phyloP scores from a whole-genome alignment of 2,888 invertebrate species.

The Drosophila paracracens region DNA sequence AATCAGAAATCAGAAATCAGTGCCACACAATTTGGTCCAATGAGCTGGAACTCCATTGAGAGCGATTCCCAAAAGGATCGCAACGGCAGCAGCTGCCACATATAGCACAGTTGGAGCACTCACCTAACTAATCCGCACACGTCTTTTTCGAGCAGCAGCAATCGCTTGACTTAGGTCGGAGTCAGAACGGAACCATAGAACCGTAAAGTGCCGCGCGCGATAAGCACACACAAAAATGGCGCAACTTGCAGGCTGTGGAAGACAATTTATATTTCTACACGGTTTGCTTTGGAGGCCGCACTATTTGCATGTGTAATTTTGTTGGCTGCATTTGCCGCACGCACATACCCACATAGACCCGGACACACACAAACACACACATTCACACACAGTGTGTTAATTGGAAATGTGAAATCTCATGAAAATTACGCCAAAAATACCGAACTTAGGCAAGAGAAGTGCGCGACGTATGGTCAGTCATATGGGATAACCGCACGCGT shows the following conservation, averaged over 20 bases:
- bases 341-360: background rate
- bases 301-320: slow-evolving; percentile 65
- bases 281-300: slow-evolving; percentile 8
- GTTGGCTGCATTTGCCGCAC: slow-evolving; percentile 6
- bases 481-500: slow-evolving; percentile 72
- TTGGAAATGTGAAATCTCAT: slow-evolving; percentile 41
- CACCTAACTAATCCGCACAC: slow-evolving; percentile 8
- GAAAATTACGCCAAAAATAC: slow-evolving; percentile 41
- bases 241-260: slow-evolving; percentile 12
- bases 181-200: slow-evolving; percentile 20
- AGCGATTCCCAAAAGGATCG: slow-evolving; percentile 23
- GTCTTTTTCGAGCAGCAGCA: slow-evolving; percentile 4
- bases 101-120: background rate
- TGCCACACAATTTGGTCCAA: slow-evolving; percentile 37
- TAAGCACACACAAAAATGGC: slow-evolving; percentile 24
- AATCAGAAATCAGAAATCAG: slow-evolving; percentile 43
- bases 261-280: slow-evolving; percentile 37
- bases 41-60: slow-evolving; percentile 30
- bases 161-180: slow-evolving; percentile 52
- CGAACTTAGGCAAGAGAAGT: background rate
- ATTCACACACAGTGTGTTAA: slow-evolving; percentile 42
- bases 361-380: slow-evolving; percentile 13
- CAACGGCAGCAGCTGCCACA: background rate
- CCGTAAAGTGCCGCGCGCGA: slow-evolving; percentile 29
- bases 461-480: slow-evolving; percentile 14